phyloP scores from a whole-genome alignment of 2,797 vertebrate species.

The Huso huso region DNA sequence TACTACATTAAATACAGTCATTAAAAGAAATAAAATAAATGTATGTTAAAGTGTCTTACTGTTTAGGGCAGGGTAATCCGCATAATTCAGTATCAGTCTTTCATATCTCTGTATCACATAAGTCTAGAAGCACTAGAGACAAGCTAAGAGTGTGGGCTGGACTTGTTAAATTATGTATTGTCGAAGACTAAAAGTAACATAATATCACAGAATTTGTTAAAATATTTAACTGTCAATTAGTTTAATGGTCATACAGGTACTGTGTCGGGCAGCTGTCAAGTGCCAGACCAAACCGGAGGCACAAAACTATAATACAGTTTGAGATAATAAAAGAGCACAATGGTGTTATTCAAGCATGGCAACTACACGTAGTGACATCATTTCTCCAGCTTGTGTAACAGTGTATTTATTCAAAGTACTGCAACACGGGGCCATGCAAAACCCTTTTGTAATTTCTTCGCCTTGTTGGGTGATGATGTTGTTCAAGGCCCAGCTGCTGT shows the following conservation, averaged over 20 bases:
- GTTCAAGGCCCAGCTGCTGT: too few species aligned
- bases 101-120: conserved; percentile 17
- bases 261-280: conserved; percentile 27
- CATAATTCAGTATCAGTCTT: conserved; percentile 38
- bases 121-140: conserved; percentile 20
- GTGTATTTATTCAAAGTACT: too few species aligned
- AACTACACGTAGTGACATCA: too few species aligned
- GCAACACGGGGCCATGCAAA: too few species aligned
- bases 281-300: conserved; percentile 23
- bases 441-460: too few species aligned
- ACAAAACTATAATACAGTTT: conserved; percentile 33
- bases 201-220: conserved; percentile 43
- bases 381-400: too few species aligned
- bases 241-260: conserved; percentile 47
- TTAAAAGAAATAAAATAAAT: too few species aligned
- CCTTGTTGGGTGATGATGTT: too few species aligned
- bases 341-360: conserved; percentile 36
- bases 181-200: conserved; percentile 52
- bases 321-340: conserved; percentile 23
- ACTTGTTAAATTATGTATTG: conserved; percentile 51
- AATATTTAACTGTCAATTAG: conserved; percentile 56
- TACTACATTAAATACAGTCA: too few species aligned
- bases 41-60: conserved; percentile 29
- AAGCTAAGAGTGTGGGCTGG: conserved; percentile 25
- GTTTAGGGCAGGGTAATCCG: conserved; percentile 23